Evolutionary conservation across 2,113 vertebrate species (phyloP), one percentile per base, ranked within the genome.

Genomic region (Calyptommatus sinebrachiatus): DNA sequence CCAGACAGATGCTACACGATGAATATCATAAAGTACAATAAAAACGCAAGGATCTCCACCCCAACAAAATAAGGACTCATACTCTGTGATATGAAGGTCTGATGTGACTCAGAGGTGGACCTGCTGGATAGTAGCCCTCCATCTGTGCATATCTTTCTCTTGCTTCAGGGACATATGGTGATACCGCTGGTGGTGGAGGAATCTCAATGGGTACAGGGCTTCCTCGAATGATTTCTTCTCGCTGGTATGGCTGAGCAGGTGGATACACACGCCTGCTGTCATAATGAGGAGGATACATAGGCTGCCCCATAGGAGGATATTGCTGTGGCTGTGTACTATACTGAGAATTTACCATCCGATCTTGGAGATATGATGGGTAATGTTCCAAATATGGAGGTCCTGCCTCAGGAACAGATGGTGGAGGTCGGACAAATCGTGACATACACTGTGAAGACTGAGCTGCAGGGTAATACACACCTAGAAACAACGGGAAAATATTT

Each of bases 161-260:
- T 88, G 94, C 60, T 79, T 99, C 98, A 0, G 94, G 93, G 48
- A 97, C 92, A 48, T 98, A 99, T 14, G 97, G 91, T 2, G 97
- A 96, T 35, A 95, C 94, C 4, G 95, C 84, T 8, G 94, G 85
- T 12, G 92, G 95, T 12, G 92, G 95, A 0, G 97, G 94, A 76
- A 97, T 95, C 29, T 99, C 98, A 48, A 98, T 92, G n/a, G 98
- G 96, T 8, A 96, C 95, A 0, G 97, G 96, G 89, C 97, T 99
- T 88, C 96, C 97, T 70, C 97, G 94, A 68, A 99, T 96, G 29
- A 98, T 88, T 46, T 97, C 95, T 10, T 99, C 97, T 67, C 97
- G 95, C 77, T 95, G 95, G 83, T 97, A 97, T 0, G 97, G 89
- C 31, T 97, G 97, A 20, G 96, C 93, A 21, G 96, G 92, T 1